These are phyloP conservation scores for Anas bahamensis DNA, from an alignment of 2,797 vertebrate species.

Conservation along the genomic window DNA sequence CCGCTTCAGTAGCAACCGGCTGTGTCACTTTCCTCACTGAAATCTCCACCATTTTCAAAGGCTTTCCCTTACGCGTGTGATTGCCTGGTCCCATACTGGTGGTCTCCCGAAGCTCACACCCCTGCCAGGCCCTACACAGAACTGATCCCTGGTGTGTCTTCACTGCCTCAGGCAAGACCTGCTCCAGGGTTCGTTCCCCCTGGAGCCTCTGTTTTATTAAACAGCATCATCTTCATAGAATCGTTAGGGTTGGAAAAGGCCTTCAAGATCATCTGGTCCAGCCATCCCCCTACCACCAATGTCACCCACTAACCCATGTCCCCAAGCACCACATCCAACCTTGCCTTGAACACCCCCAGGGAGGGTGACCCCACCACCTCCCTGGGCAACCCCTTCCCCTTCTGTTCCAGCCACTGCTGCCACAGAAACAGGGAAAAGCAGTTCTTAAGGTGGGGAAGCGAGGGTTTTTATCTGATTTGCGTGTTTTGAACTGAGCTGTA, in stretches of 20 bases:
- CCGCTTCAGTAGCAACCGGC: neutral
- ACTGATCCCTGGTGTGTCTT: neutral
- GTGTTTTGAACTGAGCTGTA: neutral
- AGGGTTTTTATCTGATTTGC: neutral
- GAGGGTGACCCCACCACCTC: too few species aligned
- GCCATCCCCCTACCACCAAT: too few species aligned
- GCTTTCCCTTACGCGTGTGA: neutral
- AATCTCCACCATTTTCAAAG: neutral
- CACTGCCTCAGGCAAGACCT: neutral
- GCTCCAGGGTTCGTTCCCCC: neutral
- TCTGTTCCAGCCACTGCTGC: neutral
- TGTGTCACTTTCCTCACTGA: neutral
- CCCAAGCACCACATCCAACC: too few species aligned
- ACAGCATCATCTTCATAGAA: neutral
- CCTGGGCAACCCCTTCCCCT: neutral
- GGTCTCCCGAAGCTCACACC: neutral
- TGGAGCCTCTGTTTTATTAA: neutral
- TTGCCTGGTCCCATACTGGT: neutral
- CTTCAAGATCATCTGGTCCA: too few species aligned
- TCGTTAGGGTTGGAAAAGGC: too few species aligned
- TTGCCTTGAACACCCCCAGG: too few species aligned
- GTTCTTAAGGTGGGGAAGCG: neutral
- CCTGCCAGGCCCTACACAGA: neutral
- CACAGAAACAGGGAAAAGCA: neutral
- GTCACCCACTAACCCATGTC: too few species aligned